Evolutionary conservation across 2,888 invertebrate species (phyloP).

Genomic region (Schizaphis graminum): DNA sequence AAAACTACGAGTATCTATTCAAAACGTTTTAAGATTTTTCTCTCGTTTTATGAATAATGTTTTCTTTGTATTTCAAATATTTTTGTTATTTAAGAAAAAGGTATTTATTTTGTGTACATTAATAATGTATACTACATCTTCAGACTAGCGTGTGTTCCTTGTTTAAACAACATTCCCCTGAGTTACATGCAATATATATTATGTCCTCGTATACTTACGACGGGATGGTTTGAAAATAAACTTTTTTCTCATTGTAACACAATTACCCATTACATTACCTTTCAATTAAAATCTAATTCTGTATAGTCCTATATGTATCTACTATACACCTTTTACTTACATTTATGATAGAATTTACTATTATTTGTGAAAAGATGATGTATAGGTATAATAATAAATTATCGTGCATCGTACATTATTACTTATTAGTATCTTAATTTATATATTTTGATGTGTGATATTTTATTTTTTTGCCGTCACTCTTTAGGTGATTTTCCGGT

Average conservation of each 20-base stretch:
- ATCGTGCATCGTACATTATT: too few relatives aligned
- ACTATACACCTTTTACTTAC: too few relatives aligned
- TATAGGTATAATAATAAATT: neutral
- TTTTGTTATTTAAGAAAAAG: neutral
- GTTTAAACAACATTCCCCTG: neutral
- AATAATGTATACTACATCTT: neutral
- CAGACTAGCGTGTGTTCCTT: neutral
- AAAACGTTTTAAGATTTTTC: neutral
- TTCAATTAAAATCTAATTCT: neutral
- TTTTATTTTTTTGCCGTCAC: neutral
- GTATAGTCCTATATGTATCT: neutral
- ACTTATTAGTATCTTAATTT: too few relatives aligned
- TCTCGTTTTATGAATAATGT: neutral
- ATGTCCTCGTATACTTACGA: neutral
- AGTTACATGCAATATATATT: neutral
- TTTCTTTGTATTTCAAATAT: neutral
- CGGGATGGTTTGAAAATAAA: neutral
- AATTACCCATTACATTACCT: neutral
- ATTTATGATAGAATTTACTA: neutral
- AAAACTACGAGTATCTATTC: neutral
- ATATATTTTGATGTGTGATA: neutral
- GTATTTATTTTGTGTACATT: neutral
- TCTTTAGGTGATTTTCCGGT: too few relatives aligned
- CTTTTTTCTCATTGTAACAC: neutral
- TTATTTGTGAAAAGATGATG: neutral